A percentile compares a stretch with the other conserved stretches of the same genome.
phyloP scores from a whole-genome alignment of 2,113 vertebrate genomes.

The Chamaea fasciata region DNA sequence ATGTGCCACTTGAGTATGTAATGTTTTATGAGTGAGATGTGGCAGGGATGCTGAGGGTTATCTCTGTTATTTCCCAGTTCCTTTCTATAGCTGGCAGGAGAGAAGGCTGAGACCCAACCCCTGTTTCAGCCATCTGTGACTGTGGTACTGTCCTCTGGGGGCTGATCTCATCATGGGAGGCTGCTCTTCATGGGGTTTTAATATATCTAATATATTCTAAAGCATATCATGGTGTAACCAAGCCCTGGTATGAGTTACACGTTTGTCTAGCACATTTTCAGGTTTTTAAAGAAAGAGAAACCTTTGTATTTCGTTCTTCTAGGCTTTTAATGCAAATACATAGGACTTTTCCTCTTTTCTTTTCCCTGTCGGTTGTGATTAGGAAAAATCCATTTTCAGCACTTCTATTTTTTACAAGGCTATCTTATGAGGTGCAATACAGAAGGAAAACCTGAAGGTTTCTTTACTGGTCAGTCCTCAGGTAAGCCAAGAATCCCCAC shows the following conservation, averaged over 20 bases:
- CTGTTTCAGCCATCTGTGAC: not conserved
- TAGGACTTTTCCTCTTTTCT: not conserved
- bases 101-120: not conserved
- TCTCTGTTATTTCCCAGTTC: not conserved
- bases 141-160: not conserved
- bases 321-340: not conserved
- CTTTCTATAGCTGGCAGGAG: not conserved
- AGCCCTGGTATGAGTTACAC: not conserved
- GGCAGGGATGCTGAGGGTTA: not conserved
- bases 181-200: not conserved
- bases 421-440: not conserved
- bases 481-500: not conserved
- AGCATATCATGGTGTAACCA: not conserved
- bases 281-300: not conserved
- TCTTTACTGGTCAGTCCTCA: not conserved
- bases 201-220: not conserved
- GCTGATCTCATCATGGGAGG: not conserved
- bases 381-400: slow-evolving; percentile 3
- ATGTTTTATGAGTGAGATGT: not conserved
- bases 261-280: not conserved
- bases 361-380: not conserved
- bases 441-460: not conserved
- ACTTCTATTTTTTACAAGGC: not conserved
- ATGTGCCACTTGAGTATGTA: rapidly evolving
- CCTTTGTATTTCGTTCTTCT: not conserved